Percentiles rank a stretch among this genome's conserved stretches.
These are phyloP conservation scores for Conus ventricosus DNA, from an alignment of 1,140 invertebrate genomes.

Conservation along the genomic window DNA sequence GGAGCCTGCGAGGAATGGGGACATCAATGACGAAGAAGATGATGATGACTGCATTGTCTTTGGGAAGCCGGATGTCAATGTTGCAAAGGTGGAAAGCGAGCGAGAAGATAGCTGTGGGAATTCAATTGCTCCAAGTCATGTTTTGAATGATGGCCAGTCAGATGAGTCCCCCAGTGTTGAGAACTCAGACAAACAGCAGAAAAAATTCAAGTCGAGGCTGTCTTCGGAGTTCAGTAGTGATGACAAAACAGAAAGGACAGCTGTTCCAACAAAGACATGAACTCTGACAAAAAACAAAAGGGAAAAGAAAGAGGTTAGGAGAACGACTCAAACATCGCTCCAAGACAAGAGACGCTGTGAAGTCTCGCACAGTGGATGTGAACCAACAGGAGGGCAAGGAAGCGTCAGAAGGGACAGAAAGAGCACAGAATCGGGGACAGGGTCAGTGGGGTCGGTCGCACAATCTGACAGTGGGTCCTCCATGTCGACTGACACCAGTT, in stretches of 20 bases:
- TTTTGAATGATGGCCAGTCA: background rate
- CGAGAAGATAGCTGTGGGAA: background rate
- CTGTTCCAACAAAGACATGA: background rate
- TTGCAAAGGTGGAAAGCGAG: background rate
- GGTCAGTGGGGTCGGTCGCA: background rate
- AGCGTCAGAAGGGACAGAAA: background rate
- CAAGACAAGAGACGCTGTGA: background rate
- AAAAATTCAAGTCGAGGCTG: background rate
- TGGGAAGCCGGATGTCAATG: background rate
- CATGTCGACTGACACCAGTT: background rate
- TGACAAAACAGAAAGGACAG: background rate
- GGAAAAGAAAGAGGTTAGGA: background rate
- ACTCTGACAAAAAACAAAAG: background rate
- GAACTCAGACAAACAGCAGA: background rate
- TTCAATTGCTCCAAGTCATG: background rate
- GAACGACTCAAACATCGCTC: background rate
- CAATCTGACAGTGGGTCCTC: no score
- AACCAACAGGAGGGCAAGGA: background rate
- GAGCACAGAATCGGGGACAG: background rate
- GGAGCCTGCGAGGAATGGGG: background rate
- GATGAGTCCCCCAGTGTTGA: background rate
- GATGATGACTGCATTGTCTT: slow-evolving; percentile 40
- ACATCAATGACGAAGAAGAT: slow-evolving; percentile 23
- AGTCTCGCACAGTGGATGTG: background rate
- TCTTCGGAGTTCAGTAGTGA: background rate